Conservation (phyloP, 2,888 invertebrate species). For the Agrenia bidenticulata region DNA sequence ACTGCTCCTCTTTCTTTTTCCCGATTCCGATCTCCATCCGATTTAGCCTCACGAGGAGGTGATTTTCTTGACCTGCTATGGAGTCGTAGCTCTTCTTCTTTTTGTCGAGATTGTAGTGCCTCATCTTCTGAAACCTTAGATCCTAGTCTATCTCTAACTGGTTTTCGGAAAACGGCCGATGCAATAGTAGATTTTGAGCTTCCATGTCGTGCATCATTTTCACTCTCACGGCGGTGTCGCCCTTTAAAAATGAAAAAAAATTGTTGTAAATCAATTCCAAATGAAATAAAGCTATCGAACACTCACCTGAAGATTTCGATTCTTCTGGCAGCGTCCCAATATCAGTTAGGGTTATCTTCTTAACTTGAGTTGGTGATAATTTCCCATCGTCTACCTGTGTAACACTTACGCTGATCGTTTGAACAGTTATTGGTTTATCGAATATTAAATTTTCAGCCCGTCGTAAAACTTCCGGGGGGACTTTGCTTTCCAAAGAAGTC, state of each 20-base stretch:
- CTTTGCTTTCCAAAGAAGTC: constrained; percentile 62
- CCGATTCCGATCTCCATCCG: constrained; percentile 18
- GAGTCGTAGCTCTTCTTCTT: constrained; percentile 18
- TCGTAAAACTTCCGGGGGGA: constrained; percentile 83
- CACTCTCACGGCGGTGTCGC: background rate
- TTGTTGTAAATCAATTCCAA: background rate
- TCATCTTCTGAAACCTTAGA: constrained; percentile 47
- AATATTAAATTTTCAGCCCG: constrained; percentile 89
- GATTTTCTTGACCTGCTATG: constrained; percentile 16
- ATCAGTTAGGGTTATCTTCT: constrained; percentile 10
- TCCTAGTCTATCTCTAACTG: constrained; percentile 47
- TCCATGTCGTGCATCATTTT: background rate
- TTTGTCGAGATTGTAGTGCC: constrained; percentile 23
- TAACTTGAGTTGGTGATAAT: constrained; percentile 1
- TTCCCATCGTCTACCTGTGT: background rate
- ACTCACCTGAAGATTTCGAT: background rate
- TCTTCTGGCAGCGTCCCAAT: constrained; percentile 11
- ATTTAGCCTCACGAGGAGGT: constrained; percentile 13
- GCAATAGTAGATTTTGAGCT: constrained; percentile 15
- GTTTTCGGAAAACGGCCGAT: constrained; percentile 38
- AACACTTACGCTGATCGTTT: background rate
- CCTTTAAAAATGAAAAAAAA: constrained; percentile 3
- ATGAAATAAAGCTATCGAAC: background rate
- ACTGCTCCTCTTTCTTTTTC: constrained; percentile 21
- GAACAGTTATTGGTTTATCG: constrained; percentile 70